Evolutionary conservation across 2,113 vertebrate species (phyloP), one percentile per base, ranked within the genome.

Genomic region (Apteryx mantelli): DNA sequence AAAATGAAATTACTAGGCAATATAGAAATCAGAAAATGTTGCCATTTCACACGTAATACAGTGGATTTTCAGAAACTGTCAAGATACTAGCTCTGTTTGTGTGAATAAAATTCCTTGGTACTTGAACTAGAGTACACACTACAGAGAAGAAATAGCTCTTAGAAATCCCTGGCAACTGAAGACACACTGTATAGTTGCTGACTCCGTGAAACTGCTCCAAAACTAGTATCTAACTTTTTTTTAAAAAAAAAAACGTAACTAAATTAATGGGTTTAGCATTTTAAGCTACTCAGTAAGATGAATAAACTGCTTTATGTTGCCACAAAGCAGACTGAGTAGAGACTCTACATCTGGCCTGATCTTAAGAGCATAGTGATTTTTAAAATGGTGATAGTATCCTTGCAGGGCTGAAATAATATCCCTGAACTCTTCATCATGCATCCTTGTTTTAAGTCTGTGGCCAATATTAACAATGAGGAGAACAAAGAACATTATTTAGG

Each of bases 101-200:
- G 55, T 18, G 50, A 94, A 46, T 73, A 86, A 95, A 96, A 94
- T 85, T 91, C 90, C 78, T 88, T 58, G n/a, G 44, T 93, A 64
- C 63, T 78, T 82, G 76, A 94, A 94, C 77, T 83, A 88, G 55
- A 94, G 84, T 48, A 94, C 79, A 89, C 82, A 69, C 20, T 71
- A 38, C 24, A 70, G 88, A 91, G 85, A 97, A 97, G 93, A 97
- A 97, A 94, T 14, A 86, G 42, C 48, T 94, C 91, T 97, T 93
- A 93, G 94, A 97, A 97, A 97, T 44, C 56, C 36, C 55, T 79
- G 78, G 92, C 91, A 96, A 91, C 61, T 97, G 94, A 90, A 96
- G 86, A 92, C 73, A 95, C 40, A 77, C 68, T 95, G 53, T 69
- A 44, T 13, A 91, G 91, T 53, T 70, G 56, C 58, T 93, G 87